Evolutionary conservation across 1,140 invertebrate species (phyloP).

Genomic region (Mesaphorura yosii): DNA sequence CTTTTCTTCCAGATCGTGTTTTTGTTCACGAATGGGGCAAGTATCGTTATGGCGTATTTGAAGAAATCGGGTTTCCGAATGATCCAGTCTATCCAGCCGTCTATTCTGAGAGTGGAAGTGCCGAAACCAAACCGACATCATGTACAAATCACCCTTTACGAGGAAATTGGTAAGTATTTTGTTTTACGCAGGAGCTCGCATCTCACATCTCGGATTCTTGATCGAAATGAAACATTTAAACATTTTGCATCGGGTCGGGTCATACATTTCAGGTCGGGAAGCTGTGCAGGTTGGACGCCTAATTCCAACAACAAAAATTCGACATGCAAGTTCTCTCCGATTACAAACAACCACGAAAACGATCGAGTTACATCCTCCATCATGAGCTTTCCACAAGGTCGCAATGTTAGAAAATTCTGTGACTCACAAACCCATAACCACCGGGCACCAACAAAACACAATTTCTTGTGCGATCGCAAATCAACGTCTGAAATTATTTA

Average conservation of each 20-base stretch:
- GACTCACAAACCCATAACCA: slow-evolving; percentile 48
- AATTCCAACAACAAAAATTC: too few relatives aligned
- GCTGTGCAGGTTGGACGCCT: too few relatives aligned
- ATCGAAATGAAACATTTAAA: too few relatives aligned
- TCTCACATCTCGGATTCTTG: too few relatives aligned
- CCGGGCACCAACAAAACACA: slow-evolving; percentile 54
- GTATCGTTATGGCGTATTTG: slow-evolving; percentile 57
- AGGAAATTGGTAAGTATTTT: slow-evolving; percentile 38
- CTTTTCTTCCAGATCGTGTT: slow-evolving; percentile 36
- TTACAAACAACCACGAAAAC: slow-evolving; percentile 23
- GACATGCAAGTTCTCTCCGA: too few relatives aligned
- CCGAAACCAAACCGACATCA: slow-evolving; percentile 39
- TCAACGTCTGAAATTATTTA: slow-evolving; percentile 51
- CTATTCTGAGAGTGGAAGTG: slow-evolving; percentile 24
- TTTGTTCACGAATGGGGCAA: slow-evolving; percentile 53
- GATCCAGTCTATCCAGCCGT: slow-evolving; percentile 46
- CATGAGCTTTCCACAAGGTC: slow-evolving; percentile 40
- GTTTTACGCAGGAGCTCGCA: too few relatives aligned
- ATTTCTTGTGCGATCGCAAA: slow-evolving; percentile 47
- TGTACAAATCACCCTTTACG: slow-evolving; percentile 38
- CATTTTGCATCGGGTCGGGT: too few relatives aligned
- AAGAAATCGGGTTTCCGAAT: slow-evolving; percentile 49
- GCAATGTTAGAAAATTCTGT: slow-evolving; percentile 43
- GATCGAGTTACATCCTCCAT: slow-evolving; percentile 41
- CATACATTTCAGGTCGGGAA: too few relatives aligned